Evolutionary conservation across 1,140 invertebrate genomes (phyloP), one percentile per base, ranked within the genome.

Genomic region (Zophobas morio): DNA sequence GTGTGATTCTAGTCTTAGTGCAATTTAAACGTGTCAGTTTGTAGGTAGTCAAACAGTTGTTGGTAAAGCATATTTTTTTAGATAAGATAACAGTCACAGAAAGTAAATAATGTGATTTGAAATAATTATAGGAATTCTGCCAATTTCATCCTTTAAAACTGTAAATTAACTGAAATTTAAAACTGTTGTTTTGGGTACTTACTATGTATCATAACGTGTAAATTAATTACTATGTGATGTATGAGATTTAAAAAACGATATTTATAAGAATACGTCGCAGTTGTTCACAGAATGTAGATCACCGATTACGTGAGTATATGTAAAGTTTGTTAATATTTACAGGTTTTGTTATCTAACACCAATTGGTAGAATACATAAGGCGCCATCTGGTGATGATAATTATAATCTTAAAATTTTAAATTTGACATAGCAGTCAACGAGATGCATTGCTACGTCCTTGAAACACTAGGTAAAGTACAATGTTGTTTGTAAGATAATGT

Each of bases 1-100:
- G 60, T 66, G 60, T 66, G 60, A 66, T 42, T 66, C 60, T 66
- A 66, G 60, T 66, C 60, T 66, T 66, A 66, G 39, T 66, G 20
- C 60, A 66, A 42, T 51, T 51, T 6, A 51, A 46, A 46, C 35
- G 35, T 60, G 34, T 60, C 33, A 35, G 33, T 37, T 60, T 60
- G 56, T 60, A 37, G 36, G 35, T 60, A 3, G 20, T 2, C 34
- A 32, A 40, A 60, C 37, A 37, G 56, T 46, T 40, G 60, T 66
- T 66, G 60, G 60, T 66, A 46, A 66, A 36, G 39, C 39, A 66
- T 66, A 36, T 66, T 66, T 66, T 66, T 66, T 20, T 60, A 60
- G 56, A 60, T 37, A 39, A 60, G 56, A 60, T 36, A 3, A 46
- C 20, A 53, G 20, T 20, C 20, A 20, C 20, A 20, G 20, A 20